Conservation (phyloP, 2,888 invertebrate species). For the Hedychridium roseum region DNA sequence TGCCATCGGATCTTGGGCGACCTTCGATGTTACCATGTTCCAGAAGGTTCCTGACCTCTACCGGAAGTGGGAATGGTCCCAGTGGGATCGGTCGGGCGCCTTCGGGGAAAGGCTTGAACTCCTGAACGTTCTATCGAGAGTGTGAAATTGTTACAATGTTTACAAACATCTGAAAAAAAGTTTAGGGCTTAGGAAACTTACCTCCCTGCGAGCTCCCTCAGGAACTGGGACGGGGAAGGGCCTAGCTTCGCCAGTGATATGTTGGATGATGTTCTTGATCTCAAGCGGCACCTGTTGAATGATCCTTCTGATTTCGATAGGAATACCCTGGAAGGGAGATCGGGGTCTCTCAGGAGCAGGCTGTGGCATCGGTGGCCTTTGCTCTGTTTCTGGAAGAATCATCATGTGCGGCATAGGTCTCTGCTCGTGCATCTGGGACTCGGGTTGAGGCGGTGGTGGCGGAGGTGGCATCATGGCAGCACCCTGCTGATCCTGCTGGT, state of each 20-base stretch:
- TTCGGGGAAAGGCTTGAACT: slow-evolving; percentile 56
- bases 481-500: slow-evolving; percentile 38
- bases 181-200: slow-evolving; percentile 17
- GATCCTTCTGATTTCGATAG: slow-evolving; percentile 54
- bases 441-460: slow-evolving; percentile 35
- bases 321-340: slow-evolving; percentile 59
- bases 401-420: slow-evolving; percentile 46
- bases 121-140: slow-evolving; percentile 40
- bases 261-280: slow-evolving; percentile 57
- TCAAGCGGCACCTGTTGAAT: slow-evolving; percentile 57
- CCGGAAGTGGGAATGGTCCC: slow-evolving; percentile 51
- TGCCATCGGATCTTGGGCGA: slow-evolving; percentile 41
- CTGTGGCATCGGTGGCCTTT: slow-evolving; percentile 34
- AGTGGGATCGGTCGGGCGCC: slow-evolving; percentile 49
- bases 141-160: too few relatives aligned
- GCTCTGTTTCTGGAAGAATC: slow-evolving; percentile 45
- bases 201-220: slow-evolving; percentile 54
- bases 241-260: slow-evolving; percentile 50
- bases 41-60: slow-evolving; percentile 53
- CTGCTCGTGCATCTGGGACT: slow-evolving; percentile 45
- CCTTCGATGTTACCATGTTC: slow-evolving; percentile 57
- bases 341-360: slow-evolving; percentile 47
- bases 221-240: slow-evolving; percentile 43
- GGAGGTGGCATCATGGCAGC: slow-evolving; percentile 53
- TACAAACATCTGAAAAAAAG: neutral